Base-by-base conservation (phyloP, 2,888 invertebrate species). In the Sesia apiformis region DNA sequence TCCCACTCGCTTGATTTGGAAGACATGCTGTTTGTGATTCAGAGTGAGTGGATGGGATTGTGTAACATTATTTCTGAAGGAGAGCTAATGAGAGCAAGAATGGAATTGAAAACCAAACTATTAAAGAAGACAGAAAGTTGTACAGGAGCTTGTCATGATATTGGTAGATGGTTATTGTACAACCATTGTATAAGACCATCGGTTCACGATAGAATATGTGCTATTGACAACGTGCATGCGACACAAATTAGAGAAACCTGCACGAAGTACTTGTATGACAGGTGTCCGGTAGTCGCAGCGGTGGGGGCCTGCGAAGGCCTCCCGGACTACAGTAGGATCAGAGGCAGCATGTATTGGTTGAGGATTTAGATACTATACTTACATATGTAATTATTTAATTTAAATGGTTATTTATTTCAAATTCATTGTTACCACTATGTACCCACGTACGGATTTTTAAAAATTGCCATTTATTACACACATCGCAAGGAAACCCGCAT, bases 151-250 rank as follows among this genome's bases (percentile, higher is more conserved):
- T 98, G 98, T 76, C 97, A 98, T 83, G 98, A 98, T 74, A 95
- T 99, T 68, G 99, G 98, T 8, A 93, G 97, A 58, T 98, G 98
- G 90, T 93, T 98, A 84, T 90, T 99, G 63, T 97, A 97, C 87
- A 96, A 97, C 69, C 95, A 96, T 39, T 91, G 95, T 54, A 38
- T 38, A 8, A 91, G 97, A 65, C 94, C 98, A 62, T 95, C 97
- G 1, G 89, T 97, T 57, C 93, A 94, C 64, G 98, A 98, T 76
- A 89, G 97, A 63, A 94, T 97, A 67, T 92, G 93, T 55, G 92
- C 96, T 62, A 96, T 99, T 74, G 94, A 97, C 63, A 91, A 91
- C 51, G 93, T 98, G 40, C 92, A 91, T 46, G 93, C 95, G 2
- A 84, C 92, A 53, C 93, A 94, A 57, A 91, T 98, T 4, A 93